Conservation (phyloP, 2,888 invertebrate genomes). For the Ophioninae sp. region DNA sequence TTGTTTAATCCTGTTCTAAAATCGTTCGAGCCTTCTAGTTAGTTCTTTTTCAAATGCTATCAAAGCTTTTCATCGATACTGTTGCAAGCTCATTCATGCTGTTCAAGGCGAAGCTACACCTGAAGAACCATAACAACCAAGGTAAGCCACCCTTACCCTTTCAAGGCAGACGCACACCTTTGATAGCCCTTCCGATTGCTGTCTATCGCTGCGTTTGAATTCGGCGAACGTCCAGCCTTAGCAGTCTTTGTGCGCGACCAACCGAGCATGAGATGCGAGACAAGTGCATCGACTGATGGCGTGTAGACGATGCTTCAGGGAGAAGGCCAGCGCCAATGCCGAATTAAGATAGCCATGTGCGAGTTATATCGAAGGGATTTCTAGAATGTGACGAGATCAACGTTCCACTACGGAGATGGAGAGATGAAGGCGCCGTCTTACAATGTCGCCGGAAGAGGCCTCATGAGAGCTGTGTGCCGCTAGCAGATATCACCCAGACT, state of each 20-base stretch:
- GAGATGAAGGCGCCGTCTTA: background rate
- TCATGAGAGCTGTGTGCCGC: conserved; percentile 41
- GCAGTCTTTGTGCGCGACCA: conserved; percentile 28
- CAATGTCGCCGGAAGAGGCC: conserved; percentile 42
- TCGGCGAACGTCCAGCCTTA: conserved; percentile 64
- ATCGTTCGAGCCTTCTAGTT: too few relatives aligned
- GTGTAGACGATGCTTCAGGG: conserved; percentile 34
- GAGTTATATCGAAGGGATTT: conserved; percentile 20
- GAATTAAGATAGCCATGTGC: conserved; percentile 27
- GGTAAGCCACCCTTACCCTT: too few relatives aligned
- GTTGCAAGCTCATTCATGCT: too few relatives aligned
- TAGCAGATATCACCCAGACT: conserved; percentile 50
- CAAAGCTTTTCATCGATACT: too few relatives aligned
- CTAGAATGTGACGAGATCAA: conserved; percentile 5
- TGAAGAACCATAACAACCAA: background rate
- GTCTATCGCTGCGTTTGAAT: conserved; percentile 50
- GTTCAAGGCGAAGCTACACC: background rate
- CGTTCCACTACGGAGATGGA: background rate
- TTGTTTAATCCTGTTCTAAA: too few relatives aligned
- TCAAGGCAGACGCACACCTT: background rate
- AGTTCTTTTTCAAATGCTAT: too few relatives aligned
- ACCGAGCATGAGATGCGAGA: conserved; percentile 8
- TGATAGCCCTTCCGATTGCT: conserved; percentile 33
- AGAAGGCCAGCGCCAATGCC: conserved; percentile 23
- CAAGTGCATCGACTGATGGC: background rate